Conservation (phyloP, 2,113 vertebrate genomes). For the Gila orcuttii region DNA sequence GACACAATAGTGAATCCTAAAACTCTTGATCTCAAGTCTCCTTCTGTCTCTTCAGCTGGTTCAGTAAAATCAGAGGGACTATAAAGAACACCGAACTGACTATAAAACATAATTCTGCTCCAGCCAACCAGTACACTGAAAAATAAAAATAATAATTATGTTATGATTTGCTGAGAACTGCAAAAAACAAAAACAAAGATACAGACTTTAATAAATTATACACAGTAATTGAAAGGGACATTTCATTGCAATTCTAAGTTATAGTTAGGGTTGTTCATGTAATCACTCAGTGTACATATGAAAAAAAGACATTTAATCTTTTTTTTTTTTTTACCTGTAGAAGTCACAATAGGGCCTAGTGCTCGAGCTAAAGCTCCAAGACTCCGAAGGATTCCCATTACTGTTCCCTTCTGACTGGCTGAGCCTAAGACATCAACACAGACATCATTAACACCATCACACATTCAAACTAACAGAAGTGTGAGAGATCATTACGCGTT, state of each 20-base stretch:
- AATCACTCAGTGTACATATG: not conserved
- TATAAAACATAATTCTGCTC: conserved; percentile 85
- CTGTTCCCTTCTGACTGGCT: conserved; percentile 85
- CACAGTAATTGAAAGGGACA: not conserved
- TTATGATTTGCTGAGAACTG: not conserved
- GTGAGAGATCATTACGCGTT: not conserved
- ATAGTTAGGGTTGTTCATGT: not conserved
- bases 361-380: conserved; percentile 91
- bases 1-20: not conserved
- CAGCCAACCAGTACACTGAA: conserved; percentile 93
- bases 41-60: conserved; percentile 61
- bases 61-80: conserved; percentile 81
- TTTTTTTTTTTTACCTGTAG: conserved; percentile 75
- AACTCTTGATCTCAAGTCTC: conserved; percentile 62
- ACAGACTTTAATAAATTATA: not conserved
- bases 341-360: conserved; percentile 84
- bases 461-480: not conserved
- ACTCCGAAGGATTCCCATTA: conserved; percentile 96
- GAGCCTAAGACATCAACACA: conserved; percentile 74
- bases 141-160: conserved; percentile 28
- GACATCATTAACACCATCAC: not conserved
- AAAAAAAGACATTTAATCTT: too few species aligned
- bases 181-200: not conserved
- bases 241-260: not conserved
- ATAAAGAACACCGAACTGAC: conserved; percentile 80